Evolutionary conservation across 2,888 invertebrate genomes (phyloP).

Genomic region (Thera obeliscata): DNA sequence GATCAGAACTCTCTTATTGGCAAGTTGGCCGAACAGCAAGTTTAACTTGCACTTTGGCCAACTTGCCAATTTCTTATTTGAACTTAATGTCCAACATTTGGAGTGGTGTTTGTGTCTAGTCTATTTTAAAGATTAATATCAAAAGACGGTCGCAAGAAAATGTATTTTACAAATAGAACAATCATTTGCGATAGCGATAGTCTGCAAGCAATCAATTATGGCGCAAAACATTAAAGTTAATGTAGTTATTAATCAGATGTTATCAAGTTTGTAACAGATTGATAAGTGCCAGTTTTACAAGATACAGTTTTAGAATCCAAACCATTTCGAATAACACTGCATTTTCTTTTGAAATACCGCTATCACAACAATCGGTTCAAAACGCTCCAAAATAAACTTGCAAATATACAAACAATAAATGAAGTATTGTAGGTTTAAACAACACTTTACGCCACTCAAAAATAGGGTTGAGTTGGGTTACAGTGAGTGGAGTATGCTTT

Average conservation of each 20-base stretch:
- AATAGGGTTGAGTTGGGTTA: too few relatives aligned
- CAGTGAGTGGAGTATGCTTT: too few relatives aligned
- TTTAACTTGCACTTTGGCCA: too few relatives aligned
- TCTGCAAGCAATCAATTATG: conserved; percentile 11
- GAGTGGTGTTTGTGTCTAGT: neutral
- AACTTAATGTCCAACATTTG: too few relatives aligned
- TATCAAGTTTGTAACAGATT: conserved; percentile 24
- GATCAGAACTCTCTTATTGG: too few relatives aligned
- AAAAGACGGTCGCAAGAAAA: conserved; percentile 29
- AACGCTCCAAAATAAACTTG: conserved; percentile 3
- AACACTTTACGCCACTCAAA: too few relatives aligned
- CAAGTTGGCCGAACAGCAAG: too few relatives aligned
- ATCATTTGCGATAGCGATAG: conserved; percentile 19
- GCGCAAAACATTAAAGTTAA: conserved; percentile 30
- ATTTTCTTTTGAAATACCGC: conserved; percentile 2
- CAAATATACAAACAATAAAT: conserved; percentile 3
- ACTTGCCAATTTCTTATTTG: too few relatives aligned
- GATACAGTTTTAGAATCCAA: conserved; percentile 10
- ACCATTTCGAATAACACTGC: neutral
- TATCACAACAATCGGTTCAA: conserved; percentile 4
- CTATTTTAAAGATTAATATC: conserved; percentile 24
- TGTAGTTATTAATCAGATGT: conserved; percentile 16
- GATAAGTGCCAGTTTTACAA: conserved; percentile 15
- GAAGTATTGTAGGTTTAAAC: neutral
- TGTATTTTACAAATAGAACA: conserved; percentile 16